A percentile compares a stretch with the other conserved stretches of the same genome.
Evolutionary conservation across 2,888 invertebrate genomes (phyloP).

Genomic region (Adelognathus sp.): DNA sequence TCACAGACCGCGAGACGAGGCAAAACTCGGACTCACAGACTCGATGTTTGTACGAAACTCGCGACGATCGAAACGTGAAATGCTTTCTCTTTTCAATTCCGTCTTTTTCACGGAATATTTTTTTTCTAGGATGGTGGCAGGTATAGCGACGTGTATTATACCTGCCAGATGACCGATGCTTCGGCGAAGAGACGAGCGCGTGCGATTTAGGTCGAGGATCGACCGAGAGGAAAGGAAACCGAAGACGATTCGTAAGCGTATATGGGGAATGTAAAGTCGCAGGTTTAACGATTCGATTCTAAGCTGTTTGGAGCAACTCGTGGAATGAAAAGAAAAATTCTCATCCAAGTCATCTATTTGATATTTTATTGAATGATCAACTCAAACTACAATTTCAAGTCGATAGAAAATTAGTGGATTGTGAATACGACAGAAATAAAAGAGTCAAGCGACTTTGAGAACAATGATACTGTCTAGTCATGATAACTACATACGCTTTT

Average conservation of each 20-base stretch:
- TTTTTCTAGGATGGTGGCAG: not conserved
- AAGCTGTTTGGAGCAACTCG: not conserved
- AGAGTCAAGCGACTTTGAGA: too few species aligned
- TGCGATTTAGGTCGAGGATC: conserved; percentile 21
- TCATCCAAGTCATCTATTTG: too few species aligned
- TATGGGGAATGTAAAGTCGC: not conserved
- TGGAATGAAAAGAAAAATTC: too few species aligned
- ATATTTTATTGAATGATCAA: too few species aligned
- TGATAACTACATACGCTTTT: too few species aligned
- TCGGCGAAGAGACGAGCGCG: not conserved
- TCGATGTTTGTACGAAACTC: not conserved
- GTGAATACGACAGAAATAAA: too few species aligned
- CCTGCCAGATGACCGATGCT: not conserved
- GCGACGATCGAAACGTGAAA: conserved; percentile 47
- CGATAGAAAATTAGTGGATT: too few species aligned
- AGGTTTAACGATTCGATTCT: not conserved
- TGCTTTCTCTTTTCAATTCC: conserved; percentile 62
- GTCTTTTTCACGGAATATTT: conserved; percentile 42
- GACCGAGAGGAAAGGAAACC: not conserved
- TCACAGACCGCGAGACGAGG: conserved; percentile 35
- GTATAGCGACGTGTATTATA: not conserved
- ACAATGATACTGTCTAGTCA: too few species aligned
- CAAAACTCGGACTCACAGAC: not conserved
- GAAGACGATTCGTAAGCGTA: not conserved
- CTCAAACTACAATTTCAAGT: too few species aligned